Base-by-base conservation (phyloP, 2,888 invertebrate genomes). In the Minunthozetes semirufus region DNA sequence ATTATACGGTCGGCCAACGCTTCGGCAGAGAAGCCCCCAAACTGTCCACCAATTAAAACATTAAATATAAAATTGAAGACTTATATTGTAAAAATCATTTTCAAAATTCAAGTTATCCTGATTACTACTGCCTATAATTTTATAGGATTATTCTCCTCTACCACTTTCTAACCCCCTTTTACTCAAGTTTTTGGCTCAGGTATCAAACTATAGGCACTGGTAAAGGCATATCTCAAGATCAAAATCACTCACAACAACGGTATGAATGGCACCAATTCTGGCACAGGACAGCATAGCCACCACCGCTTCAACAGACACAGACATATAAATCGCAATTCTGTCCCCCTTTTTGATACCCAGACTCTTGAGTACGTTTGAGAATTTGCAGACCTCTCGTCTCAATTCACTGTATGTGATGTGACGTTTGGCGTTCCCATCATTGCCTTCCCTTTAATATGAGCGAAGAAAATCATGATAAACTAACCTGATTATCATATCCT, bases 251-350 rank as follows among this genome's bases (percentile, higher is more conserved):
- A 95, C 94, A 83, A 99, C 94, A 80, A 99, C 90, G 72, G 53
- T 6, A 53, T 53, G 98, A 74, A 98, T 87, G 59, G 95, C 95
- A 1, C 98, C 99, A 80, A 99, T 94, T 81, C 98, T 88, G 2
- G 94, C 90, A 83, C 97, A 98, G 5, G 96, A 97, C 79, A 99
- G 86, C 91, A 99, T 93, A 63, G 92, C 90, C 63, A 97, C 88
- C 0, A 93, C 89, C 33, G 95, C 87, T 84, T 99, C 97, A 78
- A 94, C 84, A 74, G 98, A 90, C 97, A 98, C 98, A n/a, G 99
- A 98, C 94, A 99, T 95, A 83, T 99, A 99, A 79, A 99, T 89
- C 61, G 94, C 92, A 8, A 99, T 94, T 38, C 94, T 87, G 83
- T 98, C 97, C 0, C 97, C 98, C 82, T 93, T 84, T 78, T 83